Base-by-base conservation (phyloP, 1,140 invertebrate species). In the Drosophila cardini region DNA sequence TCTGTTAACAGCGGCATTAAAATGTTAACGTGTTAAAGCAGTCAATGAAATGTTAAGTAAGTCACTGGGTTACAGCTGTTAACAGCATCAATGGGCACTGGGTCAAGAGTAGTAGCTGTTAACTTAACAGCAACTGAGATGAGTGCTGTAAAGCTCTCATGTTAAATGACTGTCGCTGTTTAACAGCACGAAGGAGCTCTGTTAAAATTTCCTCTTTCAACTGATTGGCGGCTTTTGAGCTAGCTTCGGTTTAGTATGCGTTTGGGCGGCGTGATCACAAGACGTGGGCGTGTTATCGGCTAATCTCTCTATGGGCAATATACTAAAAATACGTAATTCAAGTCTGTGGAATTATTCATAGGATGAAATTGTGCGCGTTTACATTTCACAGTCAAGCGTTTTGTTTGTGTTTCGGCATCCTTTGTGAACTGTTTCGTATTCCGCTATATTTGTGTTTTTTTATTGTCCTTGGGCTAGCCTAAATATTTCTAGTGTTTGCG, bases 151-250 rank as follows among this genome's bases (percentile, higher is more conserved):
- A 60, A 0, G 8, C 10, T 60, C 82, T 87, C 82, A 79, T 86
- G 83, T 86, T 86, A 84, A 72, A 63, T 69, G 55, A 58, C 82
- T 64, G 64, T 72, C 77, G 61, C 63, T 80, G 72, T 80, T 76
- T 42, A 56, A 30, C 45, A 60, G 32, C 26, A 13, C 45, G 50
- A 13, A 71, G 42, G 43, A 32, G 36, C 16, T 53, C 68, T 76
- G 73, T 61, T 76, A 76, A 76, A 76, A 76, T 78, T 45, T 83
- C 55, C 77, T 62, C 48, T 21, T 13, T 13, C 4, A 11, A 13
- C 13, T 38, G 43, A 9, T 26, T 13, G 30, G 4, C 61, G 76
- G 13, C 36, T 16, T 42, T 62, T 34, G 18, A 18, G 8, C n/a
- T 16, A 42, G 15, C 32, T 30, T 30, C 36, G 36, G 36, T 30